Base-by-base conservation (phyloP, 2,888 invertebrate species). In the Hirudinaria manillensis region DNA sequence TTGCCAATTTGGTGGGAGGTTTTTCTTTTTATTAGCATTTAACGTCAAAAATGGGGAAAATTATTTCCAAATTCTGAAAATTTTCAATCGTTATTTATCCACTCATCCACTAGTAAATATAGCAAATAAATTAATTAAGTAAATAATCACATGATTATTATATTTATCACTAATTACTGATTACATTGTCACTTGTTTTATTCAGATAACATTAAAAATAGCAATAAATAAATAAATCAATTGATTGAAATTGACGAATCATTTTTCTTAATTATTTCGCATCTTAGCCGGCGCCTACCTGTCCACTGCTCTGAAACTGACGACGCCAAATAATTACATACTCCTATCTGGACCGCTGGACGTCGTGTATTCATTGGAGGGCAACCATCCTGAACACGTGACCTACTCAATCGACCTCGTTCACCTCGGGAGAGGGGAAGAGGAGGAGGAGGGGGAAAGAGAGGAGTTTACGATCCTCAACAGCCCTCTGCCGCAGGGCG, bases 291-390 rank as follows among this genome's bases (percentile, higher is more conserved):
- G 45, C 45, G 16, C 45, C 45, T 45, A 45, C 45, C 45, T 45
- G 45, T 45, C 45, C 13, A 45, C 45, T 16, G 45, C 53, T 0
- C 32, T 72, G 72, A 72, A 55, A 29, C 34, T 72, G 55, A 72
- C 53, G 6, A 34, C 65, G 21, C 73, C 73, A 19, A n/a, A 34
- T 13, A n/a, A 73, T 10, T 73, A 73, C 38, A n/a, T 61, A 3
- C 13, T 73, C n/a, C 36, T 65, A 24, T 73, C 73, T 19, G 73
- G 73, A n/a, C 27, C 21, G 1, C 73, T 73, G n/a, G 38, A n/a
- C 1, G 73, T 73, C 27, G 36, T 36, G 6, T 68, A 68, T 32
- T 68, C 68, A 29, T n/a, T 68, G 34, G 68, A 68, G n/a, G 68
- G 36, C 29, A 29, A 29, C 68, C 29, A 29, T 34, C 6, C 61